Base-by-base conservation (phyloP, 2,888 invertebrate genomes). In the Trichogramma evanescens region DNA sequence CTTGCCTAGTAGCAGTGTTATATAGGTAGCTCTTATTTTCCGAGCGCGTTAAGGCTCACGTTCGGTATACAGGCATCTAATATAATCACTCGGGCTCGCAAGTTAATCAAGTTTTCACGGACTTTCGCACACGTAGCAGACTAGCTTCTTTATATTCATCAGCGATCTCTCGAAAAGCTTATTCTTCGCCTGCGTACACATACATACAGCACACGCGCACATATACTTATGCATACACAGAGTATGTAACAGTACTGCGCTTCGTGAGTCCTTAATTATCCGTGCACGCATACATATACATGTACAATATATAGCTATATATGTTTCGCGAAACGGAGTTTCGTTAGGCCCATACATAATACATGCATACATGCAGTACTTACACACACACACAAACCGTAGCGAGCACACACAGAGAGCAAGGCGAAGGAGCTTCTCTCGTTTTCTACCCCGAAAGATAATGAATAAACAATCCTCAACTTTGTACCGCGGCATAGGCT, bases 381-480 rank as follows among this genome's bases (percentile, higher is more conserved):
- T 13, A 51, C 10, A 43, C 43, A 44, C 42, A 41, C 38, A 51
- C 39, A 49, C 49, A 52, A 26, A 26, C 26, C 26, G 26, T 26
- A 26, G 26, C 41, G 41, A 40, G 51, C 9, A n/a, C 40, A 38
- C 43, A 42, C 38, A 53, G 42, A 26, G 39, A 38, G 39, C 26
- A 7, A 6, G 44, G 26, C n/a, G 10, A 43, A 43, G 41, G 49
- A 7, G 41, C 51, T 26, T 26, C 26, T 26, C 26, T 26, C 26
- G 26, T 26, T 26, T 26, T 26, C 26, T 26, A 26, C 26, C 43
- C 41, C 55, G 59, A 62, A 26, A 26, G 26, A 26, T 26, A 26
- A 58, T 58, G 62, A 62, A 62, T 59, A 61, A 61, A 58, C 61
- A 61, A 26, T 57, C 54, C 57, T 56, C 53, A 60, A 59, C 55